Evolutionary conservation across 37 sponge, comb jelly and placozoan species (phyloP).

Genomic region (Crambe crambe): DNA sequence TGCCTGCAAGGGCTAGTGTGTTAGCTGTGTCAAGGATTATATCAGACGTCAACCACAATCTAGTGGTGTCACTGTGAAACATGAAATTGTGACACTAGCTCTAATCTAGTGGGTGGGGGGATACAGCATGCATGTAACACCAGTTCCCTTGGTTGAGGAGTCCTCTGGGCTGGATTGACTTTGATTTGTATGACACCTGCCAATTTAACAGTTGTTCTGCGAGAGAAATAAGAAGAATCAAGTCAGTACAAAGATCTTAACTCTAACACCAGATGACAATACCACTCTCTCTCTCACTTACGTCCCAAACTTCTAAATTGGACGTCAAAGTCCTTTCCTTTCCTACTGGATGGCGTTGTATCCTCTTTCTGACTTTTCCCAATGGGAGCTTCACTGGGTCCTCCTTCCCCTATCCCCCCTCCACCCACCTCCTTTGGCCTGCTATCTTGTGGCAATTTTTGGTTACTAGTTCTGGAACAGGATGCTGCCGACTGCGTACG

Average conservation of each 20-base stretch:
- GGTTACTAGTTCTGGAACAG: background rate
- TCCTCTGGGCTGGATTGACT: constrained; percentile 74
- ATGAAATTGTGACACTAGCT: too few relatives aligned
- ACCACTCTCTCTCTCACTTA: too few relatives aligned
- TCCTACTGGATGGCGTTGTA: too few relatives aligned
- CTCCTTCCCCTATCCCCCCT: background rate
- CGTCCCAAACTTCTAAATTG: too few relatives aligned
- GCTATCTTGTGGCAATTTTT: background rate
- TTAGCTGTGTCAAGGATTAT: too few relatives aligned
- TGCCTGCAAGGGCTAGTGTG: constrained; percentile 73
- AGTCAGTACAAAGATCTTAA: background rate
- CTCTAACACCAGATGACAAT: too few relatives aligned
- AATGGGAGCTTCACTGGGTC: background rate
- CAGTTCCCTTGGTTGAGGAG: constrained; percentile 82
- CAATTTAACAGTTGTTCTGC: constrained; percentile 48
- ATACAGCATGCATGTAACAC: constrained; percentile 92
- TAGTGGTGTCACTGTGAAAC: too few relatives aligned
- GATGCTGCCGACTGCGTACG: background rate
- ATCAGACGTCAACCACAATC: too few relatives aligned
- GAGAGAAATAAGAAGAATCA: background rate
- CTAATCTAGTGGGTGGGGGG: constrained; percentile 25
- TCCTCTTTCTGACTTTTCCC: background rate
- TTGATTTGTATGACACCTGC: constrained; percentile 27
- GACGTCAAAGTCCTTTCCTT: too few relatives aligned
- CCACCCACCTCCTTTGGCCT: background rate